Percentiles rank a stretch among this genome's conserved stretches.
phyloP scores from a whole-genome alignment of 2,797 vertebrate genomes.

The Myioborus melanocephalus region DNA sequence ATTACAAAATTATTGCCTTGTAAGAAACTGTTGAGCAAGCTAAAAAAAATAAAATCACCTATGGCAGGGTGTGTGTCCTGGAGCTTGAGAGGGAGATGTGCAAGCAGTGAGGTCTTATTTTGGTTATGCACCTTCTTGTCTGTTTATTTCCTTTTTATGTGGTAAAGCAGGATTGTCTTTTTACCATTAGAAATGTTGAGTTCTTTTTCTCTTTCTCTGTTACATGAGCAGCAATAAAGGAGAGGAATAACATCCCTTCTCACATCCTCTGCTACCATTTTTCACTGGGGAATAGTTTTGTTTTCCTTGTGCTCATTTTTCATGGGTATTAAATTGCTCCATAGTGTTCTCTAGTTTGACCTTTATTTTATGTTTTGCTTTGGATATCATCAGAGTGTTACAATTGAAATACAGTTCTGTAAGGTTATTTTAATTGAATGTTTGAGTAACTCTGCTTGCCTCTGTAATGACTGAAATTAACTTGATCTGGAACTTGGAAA shows the following conservation, averaged over 20 bases:
- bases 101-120: neutral
- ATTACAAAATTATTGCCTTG: neutral
- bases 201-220: neutral
- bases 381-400: constrained; percentile 11
- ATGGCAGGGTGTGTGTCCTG: neutral
- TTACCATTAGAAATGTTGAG: neutral
- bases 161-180: neutral
- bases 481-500: neutral
- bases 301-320: constrained; percentile 33
- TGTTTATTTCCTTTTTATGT: neutral
- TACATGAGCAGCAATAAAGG: constrained; percentile 13
- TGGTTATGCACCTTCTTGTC: neutral
- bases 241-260: constrained; percentile 8
- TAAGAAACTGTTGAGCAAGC: neutral
- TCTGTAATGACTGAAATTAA: constrained; percentile 13
- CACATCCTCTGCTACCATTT: constrained; percentile 12
- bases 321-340: constrained; percentile 33
- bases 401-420: constrained; percentile 26
- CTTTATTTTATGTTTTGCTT: constrained; percentile 57
- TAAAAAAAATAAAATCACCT: neutral
- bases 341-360: constrained; percentile 4
- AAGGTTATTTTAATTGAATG: constrained; percentile 25
- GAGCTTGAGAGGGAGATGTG: neutral
- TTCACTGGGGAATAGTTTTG: constrained; percentile 21
- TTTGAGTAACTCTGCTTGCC: neutral